Percentiles rank a stretch among this genome's conserved stretches.
These are phyloP conservation scores for Craniophora ligustri DNA, from an alignment of 2,888 invertebrate species.

Conservation along the genomic window DNA sequence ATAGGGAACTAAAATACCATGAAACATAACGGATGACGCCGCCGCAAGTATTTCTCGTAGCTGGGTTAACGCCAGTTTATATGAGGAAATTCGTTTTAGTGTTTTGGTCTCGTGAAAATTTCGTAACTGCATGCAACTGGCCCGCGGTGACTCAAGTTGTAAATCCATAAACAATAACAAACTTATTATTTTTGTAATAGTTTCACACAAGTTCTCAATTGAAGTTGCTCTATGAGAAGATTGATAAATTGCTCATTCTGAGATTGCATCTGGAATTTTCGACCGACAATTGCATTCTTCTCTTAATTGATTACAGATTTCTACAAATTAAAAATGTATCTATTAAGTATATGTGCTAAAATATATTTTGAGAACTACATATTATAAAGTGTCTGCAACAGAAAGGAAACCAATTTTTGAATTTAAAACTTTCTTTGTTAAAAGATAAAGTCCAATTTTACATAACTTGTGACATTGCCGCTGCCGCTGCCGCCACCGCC, in stretches of 20 bases:
- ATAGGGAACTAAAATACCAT: constrained; percentile 64
- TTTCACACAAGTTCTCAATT: constrained; percentile 58
- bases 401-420: no score
- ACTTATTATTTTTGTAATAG: constrained; percentile 61
- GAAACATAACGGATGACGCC: constrained; percentile 57
- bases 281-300: constrained; percentile 11
- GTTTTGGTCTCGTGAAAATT: constrained; percentile 67
- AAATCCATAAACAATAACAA: constrained; percentile 66
- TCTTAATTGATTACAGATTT: not conserved
- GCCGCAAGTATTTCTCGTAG: constrained; percentile 65
- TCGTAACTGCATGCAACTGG: constrained; percentile 63
- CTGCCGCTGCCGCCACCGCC: no score
- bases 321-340: constrained; percentile 1
- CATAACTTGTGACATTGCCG: constrained; percentile 76
- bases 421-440: no score
- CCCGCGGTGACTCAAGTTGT: constrained; percentile 61
- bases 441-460: constrained; percentile 53
- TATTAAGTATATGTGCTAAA: not conserved
- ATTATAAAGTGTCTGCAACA: no score
- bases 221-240: constrained; percentile 39
- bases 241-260: constrained; percentile 26
- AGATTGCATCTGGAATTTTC: constrained; percentile 26
- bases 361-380: not conserved
- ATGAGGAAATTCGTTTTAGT: constrained; percentile 74
- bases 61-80: constrained; percentile 68